These are phyloP conservation scores for Chlorodrepanis virens DNA, from an alignment of 2,113 vertebrate genomes.

Conservation along the genomic window DNA sequence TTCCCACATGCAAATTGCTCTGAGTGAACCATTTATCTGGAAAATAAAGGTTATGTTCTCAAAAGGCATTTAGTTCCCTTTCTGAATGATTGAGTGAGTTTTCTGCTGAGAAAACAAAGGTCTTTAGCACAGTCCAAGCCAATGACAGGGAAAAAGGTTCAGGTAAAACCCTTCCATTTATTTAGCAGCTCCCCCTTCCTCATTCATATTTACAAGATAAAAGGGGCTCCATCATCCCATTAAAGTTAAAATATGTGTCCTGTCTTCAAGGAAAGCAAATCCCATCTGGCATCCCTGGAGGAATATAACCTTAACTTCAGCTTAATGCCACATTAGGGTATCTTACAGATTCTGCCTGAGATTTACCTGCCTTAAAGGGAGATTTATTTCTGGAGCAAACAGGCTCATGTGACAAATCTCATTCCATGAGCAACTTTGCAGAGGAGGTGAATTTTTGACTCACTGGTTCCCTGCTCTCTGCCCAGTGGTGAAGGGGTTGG, in stretches of 20 bases:
- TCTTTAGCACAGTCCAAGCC: constrained; percentile 33
- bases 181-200: constrained; percentile 45
- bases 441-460: neutral
- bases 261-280: constrained; percentile 58
- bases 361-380: constrained; percentile 63
- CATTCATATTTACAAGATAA: constrained; percentile 63
- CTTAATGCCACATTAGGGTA: constrained; percentile 61
- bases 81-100: constrained; percentile 58
- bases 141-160: constrained; percentile 36
- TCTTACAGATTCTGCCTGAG: constrained; percentile 52
- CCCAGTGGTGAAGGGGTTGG: rapidly evolving
- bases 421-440: neutral
- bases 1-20: constrained; percentile 66
- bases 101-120: constrained; percentile 53
- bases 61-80: constrained; percentile 60
- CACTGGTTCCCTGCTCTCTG: rapidly evolving
- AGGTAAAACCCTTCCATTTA: constrained; percentile 53
- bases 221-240: constrained; percentile 45
- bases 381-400: constrained; percentile 45
- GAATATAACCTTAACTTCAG: constrained; percentile 66
- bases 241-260: constrained; percentile 51
- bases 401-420: constrained; percentile 5
- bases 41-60: constrained; percentile 68
- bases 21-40: constrained; percentile 65
- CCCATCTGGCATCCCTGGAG: constrained; percentile 63